Percentiles rank a stretch among this genome's conserved stretches.
Conservation (phyloP, 2,888 invertebrate genomes). For the Alviniconcha strummeri region DNA sequence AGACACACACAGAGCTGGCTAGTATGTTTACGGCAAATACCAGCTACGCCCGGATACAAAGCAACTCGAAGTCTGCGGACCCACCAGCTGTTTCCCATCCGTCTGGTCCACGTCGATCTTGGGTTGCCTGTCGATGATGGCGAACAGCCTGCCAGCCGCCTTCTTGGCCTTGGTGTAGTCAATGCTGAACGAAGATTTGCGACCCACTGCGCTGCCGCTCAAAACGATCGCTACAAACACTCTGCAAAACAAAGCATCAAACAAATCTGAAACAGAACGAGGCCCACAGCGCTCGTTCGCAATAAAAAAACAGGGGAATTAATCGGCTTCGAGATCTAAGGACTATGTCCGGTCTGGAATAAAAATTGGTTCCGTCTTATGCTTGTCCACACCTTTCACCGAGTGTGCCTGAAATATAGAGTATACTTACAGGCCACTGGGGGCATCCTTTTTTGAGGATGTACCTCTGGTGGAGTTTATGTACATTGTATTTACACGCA, state of each 20-base stretch:
- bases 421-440: no score
- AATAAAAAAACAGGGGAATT: no score
- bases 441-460: no score
- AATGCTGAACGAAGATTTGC: constrained; percentile 52
- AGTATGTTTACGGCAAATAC: background rate
- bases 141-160: constrained; percentile 60
- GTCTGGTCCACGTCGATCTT: constrained; percentile 54
- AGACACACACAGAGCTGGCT: background rate
- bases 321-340: no score
- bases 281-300: no score
- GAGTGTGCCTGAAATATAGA: no score
- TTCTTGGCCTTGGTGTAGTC: constrained; percentile 65
- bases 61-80: constrained; percentile 15
- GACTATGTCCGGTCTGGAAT: no score
- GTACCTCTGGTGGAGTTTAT: no score
- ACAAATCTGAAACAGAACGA: background rate
- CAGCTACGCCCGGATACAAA: background rate
- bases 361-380: no score
- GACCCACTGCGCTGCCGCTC: constrained; percentile 61
- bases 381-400: no score
- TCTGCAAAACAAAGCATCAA: constrained; percentile 44
- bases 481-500: no score
- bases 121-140: constrained; percentile 60
- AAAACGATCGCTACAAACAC: constrained; percentile 64
- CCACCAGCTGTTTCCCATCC: constrained; percentile 51